Base-by-base conservation (phyloP, 1,140 invertebrate genomes). In the Monochamus saltuarius region DNA sequence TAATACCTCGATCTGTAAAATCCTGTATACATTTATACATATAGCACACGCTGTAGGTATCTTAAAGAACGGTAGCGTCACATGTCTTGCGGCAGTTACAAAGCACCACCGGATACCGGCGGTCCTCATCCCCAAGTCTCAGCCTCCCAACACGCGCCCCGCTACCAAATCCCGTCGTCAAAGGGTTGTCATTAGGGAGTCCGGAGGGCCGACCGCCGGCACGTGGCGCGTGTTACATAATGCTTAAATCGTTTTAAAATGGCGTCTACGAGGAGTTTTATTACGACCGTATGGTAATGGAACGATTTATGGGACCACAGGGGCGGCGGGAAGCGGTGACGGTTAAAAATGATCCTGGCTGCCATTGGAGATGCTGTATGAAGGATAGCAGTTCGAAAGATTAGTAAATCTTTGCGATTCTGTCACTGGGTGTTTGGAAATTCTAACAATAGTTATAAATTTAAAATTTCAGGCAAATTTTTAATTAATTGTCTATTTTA, bases 131-230 rank as follows among this genome's bases (percentile, higher is more conserved):
- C 45, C 45, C 17, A n/a, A 40, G 6, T 29, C 39, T n/a, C 39
- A 16, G 8, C 11, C 11, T 14, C 7, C 45, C 13, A 22, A 47
- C 45, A 47, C 45, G 45, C 45, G 45, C 17, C 45, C 45, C 45
- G 29, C 29, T 47, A 22, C 45, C 45, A 29, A 19, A 47, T 47
- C 29, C 45, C 4, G 45, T 47, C 16, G 17, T 47, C 45, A 47
- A 47, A 47, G 45, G 45, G 45, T 47, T 47, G 45, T 47, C 45
- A 19, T 47, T 47, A 47, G n/a, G 14, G 17, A 47, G 17, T 47
- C 19, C 45, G 17, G 11, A 17, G 13, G 17, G 17, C 45, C 45
- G 17, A 47, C 45, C 45, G 10, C 16, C 19, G 45, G 29, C 45
- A 47, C 45, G 45, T 47, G 45, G 17, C 45, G 17, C 16, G 17